These are phyloP conservation scores for Mesaphorura yosii DNA, from an alignment of 1,140 invertebrate genomes.

Conservation along the genomic window DNA sequence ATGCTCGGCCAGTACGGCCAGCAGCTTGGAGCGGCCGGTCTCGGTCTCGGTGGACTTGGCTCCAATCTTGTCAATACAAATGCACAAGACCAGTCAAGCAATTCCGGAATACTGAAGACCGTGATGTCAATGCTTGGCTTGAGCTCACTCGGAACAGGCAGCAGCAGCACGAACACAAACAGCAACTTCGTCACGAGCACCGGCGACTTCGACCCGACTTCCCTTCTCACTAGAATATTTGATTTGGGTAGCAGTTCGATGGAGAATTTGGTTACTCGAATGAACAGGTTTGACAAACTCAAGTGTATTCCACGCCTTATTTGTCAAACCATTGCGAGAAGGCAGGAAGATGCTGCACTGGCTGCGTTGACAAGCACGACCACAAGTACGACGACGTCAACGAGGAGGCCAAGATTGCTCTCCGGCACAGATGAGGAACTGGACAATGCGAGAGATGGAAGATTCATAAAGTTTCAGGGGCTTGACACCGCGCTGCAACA, in stretches of 20 bases:
- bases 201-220: neutral
- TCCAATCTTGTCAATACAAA: too few relatives aligned
- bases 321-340: conserved; percentile 28
- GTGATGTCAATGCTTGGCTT: too few relatives aligned
- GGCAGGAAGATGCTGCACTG: conserved; percentile 16
- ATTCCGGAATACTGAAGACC: too few relatives aligned
- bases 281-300: conserved; percentile 26
- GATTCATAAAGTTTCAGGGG: conserved; percentile 24
- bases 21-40: too few relatives aligned
- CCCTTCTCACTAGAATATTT: conserved; percentile 7
- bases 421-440: neutral
- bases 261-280: conserved; percentile 15
- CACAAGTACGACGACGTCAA: conserved; percentile 13
- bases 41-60: too few relatives aligned
- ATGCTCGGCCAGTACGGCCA: too few relatives aligned
- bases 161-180: too few relatives aligned
- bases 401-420: neutral
- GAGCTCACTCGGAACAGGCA: too few relatives aligned
- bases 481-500: conserved; percentile 26
- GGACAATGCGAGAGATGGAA: conserved; percentile 5
- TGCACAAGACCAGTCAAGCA: too few relatives aligned
- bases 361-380: neutral
- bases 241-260: conserved; percentile 8
- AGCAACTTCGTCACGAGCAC: neutral
- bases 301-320: conserved; percentile 28